Evolutionary conservation across 1,140 invertebrate species (phyloP), one percentile per base, ranked within the genome.

Genomic region (Elysia chlorotica): DNA sequence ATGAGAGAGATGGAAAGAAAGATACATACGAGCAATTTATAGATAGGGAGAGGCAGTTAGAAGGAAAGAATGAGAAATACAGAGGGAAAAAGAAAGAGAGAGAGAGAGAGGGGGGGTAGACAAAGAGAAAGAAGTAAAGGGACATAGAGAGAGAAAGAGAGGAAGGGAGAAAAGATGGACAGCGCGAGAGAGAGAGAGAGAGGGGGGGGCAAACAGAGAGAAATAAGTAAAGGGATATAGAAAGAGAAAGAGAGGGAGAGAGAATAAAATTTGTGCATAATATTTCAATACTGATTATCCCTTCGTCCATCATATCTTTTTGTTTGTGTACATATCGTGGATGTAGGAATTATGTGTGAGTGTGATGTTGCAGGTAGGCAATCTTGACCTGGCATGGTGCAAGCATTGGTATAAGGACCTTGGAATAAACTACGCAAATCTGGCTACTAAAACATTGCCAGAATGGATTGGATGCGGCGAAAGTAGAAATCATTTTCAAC

Each of bases 211-310:
- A 59, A 33, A 35, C 65, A 78, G 88, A 89, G 82, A 96, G 93
- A 96, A 97, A 88, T 91, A 92, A 14, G 94, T 96, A 92, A 19
- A 28, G 23, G 25, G 31, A 41, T 21, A 41, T 33, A 62, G 57
- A 72, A 23, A 62, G 61, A 65, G 70, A 65, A 66, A 76, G 88
- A 89, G 79, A 96, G 93, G 96, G 97, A 88, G 91, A 92, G 14
- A 94, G 96, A 92, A 17, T 3, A 30, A 53, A 4, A 41, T 25
- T 6, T 5, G 25, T 23, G 65, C 4, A 19, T 25, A 25, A 28
- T 2, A 68, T 2, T 48, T 6, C 25, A 5, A 53, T 5, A 6
- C n/a, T 48, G 1, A 53, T 38, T 48, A 59, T 59, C 25, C 25
- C 10, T 17, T 59, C 6, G 56, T 10, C 56, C 56, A 59, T 23